These are phyloP conservation scores for Lamellibrachia luymesi DNA, from an alignment of 1,140 invertebrate genomes.

Conservation along the genomic window DNA sequence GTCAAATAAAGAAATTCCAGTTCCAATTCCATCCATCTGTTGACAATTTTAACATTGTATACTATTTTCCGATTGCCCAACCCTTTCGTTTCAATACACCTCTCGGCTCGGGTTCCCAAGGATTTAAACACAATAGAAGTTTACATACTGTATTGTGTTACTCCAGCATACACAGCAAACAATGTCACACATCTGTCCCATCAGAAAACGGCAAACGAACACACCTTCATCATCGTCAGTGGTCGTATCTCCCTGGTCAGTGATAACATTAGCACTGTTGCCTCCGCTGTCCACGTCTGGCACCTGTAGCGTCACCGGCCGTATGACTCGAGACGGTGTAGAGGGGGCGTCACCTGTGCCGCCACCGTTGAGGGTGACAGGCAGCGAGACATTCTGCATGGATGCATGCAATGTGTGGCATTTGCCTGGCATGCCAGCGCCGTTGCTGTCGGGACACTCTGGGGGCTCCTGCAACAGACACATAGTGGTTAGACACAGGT, in stretches of 20 bases:
- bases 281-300: neutral
- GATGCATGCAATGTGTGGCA: neutral
- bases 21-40: too few relatives aligned
- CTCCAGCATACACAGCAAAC: neutral
- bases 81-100: too few relatives aligned
- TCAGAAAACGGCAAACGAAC: neutral
- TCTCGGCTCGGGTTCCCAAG: too few relatives aligned
- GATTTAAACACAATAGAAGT: too few relatives aligned
- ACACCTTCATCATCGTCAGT: conserved; percentile 2
- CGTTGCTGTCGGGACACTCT: neutral
- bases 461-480: neutral
- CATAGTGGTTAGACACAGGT: neutral
- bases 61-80: too few relatives aligned
- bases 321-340: neutral
- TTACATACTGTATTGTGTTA: neutral
- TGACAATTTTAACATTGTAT: too few relatives aligned
- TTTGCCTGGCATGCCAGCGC: neutral
- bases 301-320: neutral
- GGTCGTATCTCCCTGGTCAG: conserved; percentile 16
- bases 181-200: neutral
- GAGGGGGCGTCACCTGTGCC: neutral
- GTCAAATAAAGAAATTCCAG: too few relatives aligned
- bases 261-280: neutral
- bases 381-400: neutral
- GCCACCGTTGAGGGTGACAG: neutral